Percentiles rank a stretch among this genome's conserved stretches.
These are phyloP conservation scores for Selenia dentaria DNA, from an alignment of 2,888 invertebrate genomes.

Conservation along the genomic window DNA sequence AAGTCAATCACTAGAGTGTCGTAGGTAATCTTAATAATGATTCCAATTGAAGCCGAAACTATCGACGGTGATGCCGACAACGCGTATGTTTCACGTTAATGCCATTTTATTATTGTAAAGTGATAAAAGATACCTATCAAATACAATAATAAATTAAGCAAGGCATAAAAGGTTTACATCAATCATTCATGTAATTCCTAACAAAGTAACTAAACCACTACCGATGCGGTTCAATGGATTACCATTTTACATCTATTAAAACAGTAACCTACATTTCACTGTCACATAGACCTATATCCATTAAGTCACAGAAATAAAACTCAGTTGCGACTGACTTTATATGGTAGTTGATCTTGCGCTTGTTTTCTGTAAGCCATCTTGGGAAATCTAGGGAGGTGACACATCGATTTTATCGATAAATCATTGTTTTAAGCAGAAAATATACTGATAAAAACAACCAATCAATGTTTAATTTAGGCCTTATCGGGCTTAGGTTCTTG, in stretches of 20 bases:
- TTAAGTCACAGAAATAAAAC: not conserved
- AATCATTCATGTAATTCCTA: not conserved
- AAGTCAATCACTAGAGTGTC: no score
- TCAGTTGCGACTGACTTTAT: not conserved
- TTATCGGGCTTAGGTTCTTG: no score
- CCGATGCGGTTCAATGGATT: not conserved
- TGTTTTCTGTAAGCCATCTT: conserved; percentile 9
- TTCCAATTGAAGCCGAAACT: no score
- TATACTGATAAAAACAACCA: no score
- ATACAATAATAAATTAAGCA: no score
- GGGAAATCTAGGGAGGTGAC: conserved; percentile 10
- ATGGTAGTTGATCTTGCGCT: conserved; percentile 8
- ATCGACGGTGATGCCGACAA: no score
- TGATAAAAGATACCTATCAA: no score
- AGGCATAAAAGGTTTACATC: not conserved
- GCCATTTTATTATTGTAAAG: no score
- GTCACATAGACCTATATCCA: not conserved
- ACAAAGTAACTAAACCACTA: not conserved
- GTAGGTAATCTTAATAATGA: no score
- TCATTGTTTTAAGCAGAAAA: conserved; percentile 10
- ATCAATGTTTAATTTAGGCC: no score
- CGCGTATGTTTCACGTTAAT: no score
- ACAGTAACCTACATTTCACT: not conserved
- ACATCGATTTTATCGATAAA: conserved; percentile 8
- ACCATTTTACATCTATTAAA: not conserved